Percentiles rank a stretch among this genome's conserved stretches.
Evolutionary conservation across 2,888 invertebrate species (phyloP).

Genomic region (Cheilosia soror): DNA sequence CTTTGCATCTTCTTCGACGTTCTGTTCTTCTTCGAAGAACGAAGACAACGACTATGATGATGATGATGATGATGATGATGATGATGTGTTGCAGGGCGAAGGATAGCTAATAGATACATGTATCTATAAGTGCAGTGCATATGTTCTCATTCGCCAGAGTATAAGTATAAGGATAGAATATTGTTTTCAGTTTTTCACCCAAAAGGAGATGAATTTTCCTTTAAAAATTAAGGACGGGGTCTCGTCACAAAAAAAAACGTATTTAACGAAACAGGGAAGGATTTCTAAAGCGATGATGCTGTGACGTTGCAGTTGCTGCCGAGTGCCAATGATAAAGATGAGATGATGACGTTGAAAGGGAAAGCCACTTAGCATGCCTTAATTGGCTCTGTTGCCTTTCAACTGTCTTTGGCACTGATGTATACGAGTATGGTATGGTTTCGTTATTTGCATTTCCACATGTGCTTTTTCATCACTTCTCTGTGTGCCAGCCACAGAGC

Average conservation of each 20-base stretch:
- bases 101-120: constrained; percentile 55
- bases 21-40: constrained; percentile 3
- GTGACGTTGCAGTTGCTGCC: constrained; percentile 13
- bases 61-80: constrained; percentile 31
- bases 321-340: constrained; percentile 38
- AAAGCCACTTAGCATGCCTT: constrained; percentile 75
- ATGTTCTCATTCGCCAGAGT: background rate
- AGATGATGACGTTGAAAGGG: constrained; percentile 72
- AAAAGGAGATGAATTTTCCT: constrained; percentile 50
- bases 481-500: constrained; percentile 9
- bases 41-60: background rate
- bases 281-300: constrained; percentile 2
- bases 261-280: constrained; percentile 41
- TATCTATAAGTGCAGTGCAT: constrained; percentile 26
- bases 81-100: constrained; percentile 49
- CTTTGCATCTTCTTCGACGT: constrained; percentile 1
- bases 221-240: constrained; percentile 25
- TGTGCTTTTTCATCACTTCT: constrained; percentile 49
- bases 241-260: constrained; percentile 9
- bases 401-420: constrained; percentile 41
- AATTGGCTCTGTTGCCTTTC: constrained; percentile 73
- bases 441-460: constrained; percentile 63
- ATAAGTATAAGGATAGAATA: constrained; percentile 9
- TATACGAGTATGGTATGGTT: constrained; percentile 32
- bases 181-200: constrained; percentile 34